A percentile compares a stretch with the other conserved stretches of the same genome.
Conservation (phyloP, 37 sponge, comb jelly and placozoan species). For the Chondrilla cf. caribensis region DNA sequence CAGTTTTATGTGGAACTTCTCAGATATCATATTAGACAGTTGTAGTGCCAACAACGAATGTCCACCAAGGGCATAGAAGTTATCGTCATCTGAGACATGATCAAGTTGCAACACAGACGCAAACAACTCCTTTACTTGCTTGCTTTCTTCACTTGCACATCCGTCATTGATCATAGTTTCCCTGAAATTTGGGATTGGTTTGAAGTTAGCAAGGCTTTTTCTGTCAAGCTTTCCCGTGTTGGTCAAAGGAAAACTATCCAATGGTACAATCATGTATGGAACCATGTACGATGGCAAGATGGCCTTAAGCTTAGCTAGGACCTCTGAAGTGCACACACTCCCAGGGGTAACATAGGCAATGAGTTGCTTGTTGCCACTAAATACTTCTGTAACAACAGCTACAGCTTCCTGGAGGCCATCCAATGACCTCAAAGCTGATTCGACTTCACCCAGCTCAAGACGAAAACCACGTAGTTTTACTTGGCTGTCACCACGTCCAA, state of each 20-base stretch:
- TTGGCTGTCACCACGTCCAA: slow-evolving; percentile 57
- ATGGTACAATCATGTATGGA: slow-evolving; percentile 27
- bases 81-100: slow-evolving; percentile 12
- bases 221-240: slow-evolving; percentile 49
- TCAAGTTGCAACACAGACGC: slow-evolving; percentile 10
- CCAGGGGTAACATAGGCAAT: slow-evolving; percentile 37
- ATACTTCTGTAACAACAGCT: slow-evolving; percentile 22
- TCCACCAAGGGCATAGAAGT: slow-evolving; percentile 64
- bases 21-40: slow-evolving; percentile 17
- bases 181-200: too few relatives aligned
- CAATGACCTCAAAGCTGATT: slow-evolving; percentile 5
- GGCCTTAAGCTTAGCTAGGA: slow-evolving; percentile 3
- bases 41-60: slow-evolving; percentile 41
- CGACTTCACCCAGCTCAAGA: slow-evolving; percentile 57
- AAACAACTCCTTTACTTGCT: slow-evolving; percentile 13
- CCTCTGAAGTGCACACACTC: neutral
- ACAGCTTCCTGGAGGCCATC: slow-evolving; percentile 15
- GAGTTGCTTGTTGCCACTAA: slow-evolving; percentile 11
- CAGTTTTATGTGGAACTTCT: neutral
- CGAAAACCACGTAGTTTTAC: slow-evolving; percentile 65
- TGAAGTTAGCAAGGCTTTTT: neutral
- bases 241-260: slow-evolving; percentile 37
- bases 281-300: slow-evolving; percentile 60
- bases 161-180: neutral
- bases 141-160: neutral